Conservation (phyloP, 2,888 invertebrate species). For the Limnephilus marmoratus region DNA sequence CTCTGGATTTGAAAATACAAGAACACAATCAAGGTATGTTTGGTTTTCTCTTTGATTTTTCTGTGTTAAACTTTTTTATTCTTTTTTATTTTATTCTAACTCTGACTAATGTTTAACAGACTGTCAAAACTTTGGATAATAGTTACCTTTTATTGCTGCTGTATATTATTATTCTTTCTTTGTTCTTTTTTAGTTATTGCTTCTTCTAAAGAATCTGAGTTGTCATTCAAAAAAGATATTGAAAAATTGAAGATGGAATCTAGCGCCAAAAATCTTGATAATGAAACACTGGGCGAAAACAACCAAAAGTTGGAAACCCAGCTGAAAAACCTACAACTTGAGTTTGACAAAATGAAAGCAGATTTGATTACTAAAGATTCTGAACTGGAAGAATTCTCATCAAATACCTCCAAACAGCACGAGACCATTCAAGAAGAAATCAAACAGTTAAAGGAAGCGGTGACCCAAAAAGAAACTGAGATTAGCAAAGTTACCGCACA, state of each 20-base stretch:
- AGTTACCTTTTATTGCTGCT: not conserved
- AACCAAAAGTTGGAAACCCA: constrained; percentile 73
- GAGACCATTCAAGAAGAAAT: constrained; percentile 74
- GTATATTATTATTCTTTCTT: constrained; percentile 16
- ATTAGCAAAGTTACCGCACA: constrained; percentile 73
- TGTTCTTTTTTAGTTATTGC: constrained; percentile 72
- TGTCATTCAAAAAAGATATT: constrained; percentile 75
- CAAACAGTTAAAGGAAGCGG: constrained; percentile 72
- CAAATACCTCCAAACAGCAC: constrained; percentile 73
- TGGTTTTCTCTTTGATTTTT: not conserved
- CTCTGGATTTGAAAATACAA: constrained; percentile 76
- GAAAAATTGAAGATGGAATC: constrained; percentile 77
- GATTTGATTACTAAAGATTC: constrained; percentile 73
- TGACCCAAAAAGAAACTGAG: constrained; percentile 73
- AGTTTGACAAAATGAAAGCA: constrained; percentile 72
- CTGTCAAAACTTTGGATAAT: not conserved
- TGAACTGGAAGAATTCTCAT: constrained; percentile 74
- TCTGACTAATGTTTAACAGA: not conserved
- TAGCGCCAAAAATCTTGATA: constrained; percentile 77
- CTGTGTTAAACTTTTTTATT: not conserved
- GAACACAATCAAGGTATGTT: constrained; percentile 76
- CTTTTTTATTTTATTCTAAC: not conserved
- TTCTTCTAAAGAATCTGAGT: constrained; percentile 75
- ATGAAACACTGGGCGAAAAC: constrained; percentile 75
- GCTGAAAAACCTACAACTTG: constrained; percentile 72